Base-by-base conservation (phyloP, 1,140 invertebrate species). In the Adelges cooleyi region DNA sequence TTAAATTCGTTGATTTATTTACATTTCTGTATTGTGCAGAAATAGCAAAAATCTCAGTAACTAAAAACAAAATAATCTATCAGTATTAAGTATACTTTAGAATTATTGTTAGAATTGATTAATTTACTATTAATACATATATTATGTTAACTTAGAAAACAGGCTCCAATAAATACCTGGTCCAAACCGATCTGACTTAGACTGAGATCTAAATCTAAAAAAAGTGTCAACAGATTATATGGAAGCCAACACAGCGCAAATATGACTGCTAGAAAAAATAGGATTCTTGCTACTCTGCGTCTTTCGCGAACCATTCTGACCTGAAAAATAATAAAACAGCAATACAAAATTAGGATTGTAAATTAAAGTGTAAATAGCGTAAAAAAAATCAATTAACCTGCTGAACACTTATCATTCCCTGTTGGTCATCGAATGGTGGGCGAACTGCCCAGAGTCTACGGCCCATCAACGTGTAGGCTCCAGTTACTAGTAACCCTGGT, bases 201-300 rank as follows among this genome's bases (percentile, higher is more conserved):
- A 2, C 74, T 73, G n/a, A 76, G 74, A 10, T 77, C 76, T 15
- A 84, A 77, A 70, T 86, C 84, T 13, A 83, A 70, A n/a, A 85
- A 72, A 10, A 87, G 76, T 65, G 78, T 80, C 8, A 86, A 74
- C 5, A 85, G 80, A 71, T 86, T 85, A 74, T 87, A 87, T 0
- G 86, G 86, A n/a, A 90, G 72, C 86, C 87, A 89, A 72, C 86
- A 89, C 2, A 84, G 70, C 1, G 86, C 86, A 72, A 90, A 90
- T 0, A 89, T 77, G 1, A 86, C 77, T 0, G 86, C 86, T 3
- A 89, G 76, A 1, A 88, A 77, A 4, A 89, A 74, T 36, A 89
- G 78, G 65, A 89, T 86, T 74, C 83, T 81, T 1, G 87, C 87
- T 9, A 87, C 82, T 44, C 85, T 76, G 69, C 83, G 81, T 65